These are phyloP conservation scores for Parapsyche elsis DNA, from an alignment of 1,140 invertebrate species.

Conservation along the genomic window DNA sequence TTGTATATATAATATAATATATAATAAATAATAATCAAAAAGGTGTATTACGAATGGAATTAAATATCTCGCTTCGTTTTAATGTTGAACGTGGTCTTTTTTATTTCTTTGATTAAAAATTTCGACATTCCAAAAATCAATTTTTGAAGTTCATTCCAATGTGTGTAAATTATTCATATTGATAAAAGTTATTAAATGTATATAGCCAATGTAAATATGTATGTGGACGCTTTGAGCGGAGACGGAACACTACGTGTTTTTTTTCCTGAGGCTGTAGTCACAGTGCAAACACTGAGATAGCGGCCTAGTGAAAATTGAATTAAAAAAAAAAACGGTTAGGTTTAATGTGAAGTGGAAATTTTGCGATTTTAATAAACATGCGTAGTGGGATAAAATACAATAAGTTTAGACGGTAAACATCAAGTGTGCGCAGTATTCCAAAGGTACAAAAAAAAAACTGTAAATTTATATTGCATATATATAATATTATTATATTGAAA, in stretches of 20 bases:
- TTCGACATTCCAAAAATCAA: slow-evolving; percentile 51
- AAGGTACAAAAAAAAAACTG: slow-evolving; percentile 53
- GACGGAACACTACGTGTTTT: not conserved
- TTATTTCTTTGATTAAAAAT: slow-evolving; percentile 1
- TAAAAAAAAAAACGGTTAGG: not conserved
- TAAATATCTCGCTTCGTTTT: not conserved
- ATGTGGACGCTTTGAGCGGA: slow-evolving; percentile 48
- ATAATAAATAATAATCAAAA: not conserved
- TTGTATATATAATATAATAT: slow-evolving; percentile 9
- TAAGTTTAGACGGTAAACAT: slow-evolving; percentile 24
- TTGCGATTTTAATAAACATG: not conserved
- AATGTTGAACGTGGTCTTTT: slow-evolving; percentile 2
- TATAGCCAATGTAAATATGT: slow-evolving; percentile 55
- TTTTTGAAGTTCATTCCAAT: slow-evolving; percentile 52
- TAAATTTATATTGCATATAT: slow-evolving; percentile 36
- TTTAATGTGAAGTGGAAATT: not conserved
- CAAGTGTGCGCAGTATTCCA: slow-evolving; percentile 54
- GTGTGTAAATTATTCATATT: slow-evolving; percentile 54
- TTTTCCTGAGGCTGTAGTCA: not conserved
- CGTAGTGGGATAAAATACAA: slow-evolving; percentile 1
- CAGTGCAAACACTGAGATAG: not conserved
- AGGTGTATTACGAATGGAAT: not conserved
- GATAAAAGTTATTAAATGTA: slow-evolving; percentile 45
- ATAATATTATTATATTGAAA: slow-evolving; percentile 23
- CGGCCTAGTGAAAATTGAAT: not conserved